Base-by-base conservation (phyloP, 2,888 invertebrate species). In the Leptinotarsa rubiginosa region DNA sequence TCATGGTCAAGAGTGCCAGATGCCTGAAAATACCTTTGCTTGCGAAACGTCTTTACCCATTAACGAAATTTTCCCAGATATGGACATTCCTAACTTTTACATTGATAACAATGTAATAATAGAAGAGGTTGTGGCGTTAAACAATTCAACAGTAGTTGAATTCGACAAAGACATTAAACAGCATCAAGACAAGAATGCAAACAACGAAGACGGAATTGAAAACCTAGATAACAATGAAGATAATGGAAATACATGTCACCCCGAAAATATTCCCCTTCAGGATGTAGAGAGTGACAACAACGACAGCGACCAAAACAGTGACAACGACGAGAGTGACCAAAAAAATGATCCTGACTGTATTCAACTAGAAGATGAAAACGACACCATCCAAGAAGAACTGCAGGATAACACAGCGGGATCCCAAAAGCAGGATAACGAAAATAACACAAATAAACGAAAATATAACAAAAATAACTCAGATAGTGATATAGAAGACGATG, bases 311-410 rank as follows among this genome's bases (percentile, higher is more conserved):
- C 25, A 25, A 25, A 62, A 62, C 62, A 62, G 62, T 62, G 62
- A 62, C 62, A 25, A 62, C 62, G n/a, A 62, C 62, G 22, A 62
- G 62, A 62, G 62, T 22, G 62, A 62, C 62, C 62, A 16, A 62
- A 62, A 62, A 62, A 62, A 62, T 62, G 62, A 62, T 62, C 62
- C 62, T 62, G 16, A 62, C 20, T 25, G 25, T 62, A 62, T 62
- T 62, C 62, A 62, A 62, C 62, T 62, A 62, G 62, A 62, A 62
- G 62, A 62, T 62, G 62, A 62, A 62, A 62, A 62, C 62, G 62
- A 62, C 4, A 62, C 25, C 62, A 62, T 18, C 62, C 62, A 62
- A 62, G 62, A 62, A 62, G 62, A 62, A 62, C 62, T 62, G 62
- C 62, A 62, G 62, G 62, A 62, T 62, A 62, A 62, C 62, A 16